phyloP scores from a whole-genome alignment of 2,888 invertebrate genomes.

The Timema cristinae region DNA sequence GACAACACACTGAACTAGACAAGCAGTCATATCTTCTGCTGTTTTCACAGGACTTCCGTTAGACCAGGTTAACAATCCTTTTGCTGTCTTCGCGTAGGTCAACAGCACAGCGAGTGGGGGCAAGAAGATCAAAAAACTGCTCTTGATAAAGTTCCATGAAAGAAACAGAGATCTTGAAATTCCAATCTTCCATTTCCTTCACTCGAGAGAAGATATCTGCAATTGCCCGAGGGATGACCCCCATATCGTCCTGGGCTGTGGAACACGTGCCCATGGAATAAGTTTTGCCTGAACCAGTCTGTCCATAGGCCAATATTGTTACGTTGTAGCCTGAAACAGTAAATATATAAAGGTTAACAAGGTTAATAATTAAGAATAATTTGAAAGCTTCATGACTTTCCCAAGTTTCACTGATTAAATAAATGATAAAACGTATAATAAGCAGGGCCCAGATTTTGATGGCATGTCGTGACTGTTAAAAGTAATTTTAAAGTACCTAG shows the following conservation, averaged over 20 bases:
- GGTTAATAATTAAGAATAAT: not conserved
- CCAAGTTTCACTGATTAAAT: too few relatives aligned
- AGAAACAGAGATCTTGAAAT: slow-evolving; percentile 69
- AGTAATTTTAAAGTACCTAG: too few relatives aligned
- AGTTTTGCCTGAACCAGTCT: slow-evolving; percentile 93
- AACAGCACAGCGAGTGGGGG: slow-evolving; percentile 61
- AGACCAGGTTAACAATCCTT: slow-evolving; percentile 51
- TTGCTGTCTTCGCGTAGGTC: slow-evolving; percentile 76
- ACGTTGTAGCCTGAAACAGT: slow-evolving; percentile 75
- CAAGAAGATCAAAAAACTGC: slow-evolving; percentile 75
- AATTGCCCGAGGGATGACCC: slow-evolving; percentile 85
- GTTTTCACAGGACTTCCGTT: slow-evolving; percentile 59
- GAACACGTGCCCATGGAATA: slow-evolving; percentile 88
- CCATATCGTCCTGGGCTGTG: slow-evolving; percentile 60
- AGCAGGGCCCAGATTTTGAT: too few relatives aligned
- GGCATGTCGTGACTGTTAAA: too few relatives aligned
- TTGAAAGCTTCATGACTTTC: too few relatives aligned
- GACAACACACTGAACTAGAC: slow-evolving; percentile 40
- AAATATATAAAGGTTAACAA: not conserved
- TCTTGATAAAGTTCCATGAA: slow-evolving; percentile 91
- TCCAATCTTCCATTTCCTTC: slow-evolving; percentile 55
- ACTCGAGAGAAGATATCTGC: slow-evolving; percentile 72
- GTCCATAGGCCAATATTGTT: slow-evolving; percentile 91
- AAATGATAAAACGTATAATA: too few relatives aligned
- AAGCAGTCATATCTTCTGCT: slow-evolving; percentile 63